phyloP scores from a whole-genome alignment of 1,140 invertebrate species.

The Lethrus apterus region DNA sequence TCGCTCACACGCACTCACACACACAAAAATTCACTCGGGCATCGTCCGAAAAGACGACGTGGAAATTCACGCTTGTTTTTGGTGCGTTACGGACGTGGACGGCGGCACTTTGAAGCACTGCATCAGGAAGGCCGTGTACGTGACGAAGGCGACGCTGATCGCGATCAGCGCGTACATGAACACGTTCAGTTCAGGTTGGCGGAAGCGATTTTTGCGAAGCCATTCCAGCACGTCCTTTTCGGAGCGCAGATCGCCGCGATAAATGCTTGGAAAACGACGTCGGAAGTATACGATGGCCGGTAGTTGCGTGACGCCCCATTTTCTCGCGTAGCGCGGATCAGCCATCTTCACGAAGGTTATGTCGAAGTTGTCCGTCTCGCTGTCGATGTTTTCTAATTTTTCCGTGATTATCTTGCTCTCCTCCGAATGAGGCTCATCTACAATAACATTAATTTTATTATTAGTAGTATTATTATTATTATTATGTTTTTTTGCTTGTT shows the following conservation, averaged over 20 bases:
- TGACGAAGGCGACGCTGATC: slow-evolving; percentile 73
- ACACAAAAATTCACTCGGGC: not conserved
- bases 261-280: slow-evolving; percentile 90
- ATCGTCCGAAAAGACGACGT: no score
- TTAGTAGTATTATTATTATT: not conserved
- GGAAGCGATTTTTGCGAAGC: slow-evolving; percentile 86
- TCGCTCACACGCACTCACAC: no score
- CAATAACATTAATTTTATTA: not conserved
- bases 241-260: slow-evolving; percentile 75
- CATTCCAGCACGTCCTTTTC: slow-evolving; percentile 88
- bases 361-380: slow-evolving; percentile 87
- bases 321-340: slow-evolving; percentile 82
- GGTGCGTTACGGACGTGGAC: slow-evolving; percentile 45
- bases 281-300: slow-evolving; percentile 90
- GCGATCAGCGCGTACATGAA: slow-evolving; percentile 91
- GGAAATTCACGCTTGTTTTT: slow-evolving; percentile 52
- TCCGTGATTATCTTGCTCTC: slow-evolving; percentile 73
- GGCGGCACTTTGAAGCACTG: slow-evolving; percentile 75
- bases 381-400: slow-evolving; percentile 86
- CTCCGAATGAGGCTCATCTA: slow-evolving; percentile 70
- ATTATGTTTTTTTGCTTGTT: not conserved
- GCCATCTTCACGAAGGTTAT: slow-evolving; percentile 94
- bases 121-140: slow-evolving; percentile 85
- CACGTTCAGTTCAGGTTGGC: slow-evolving; percentile 86
- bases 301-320: slow-evolving; percentile 90